Base-by-base conservation (phyloP, 2,797 vertebrate genomes). In the Gila robusta region DNA sequence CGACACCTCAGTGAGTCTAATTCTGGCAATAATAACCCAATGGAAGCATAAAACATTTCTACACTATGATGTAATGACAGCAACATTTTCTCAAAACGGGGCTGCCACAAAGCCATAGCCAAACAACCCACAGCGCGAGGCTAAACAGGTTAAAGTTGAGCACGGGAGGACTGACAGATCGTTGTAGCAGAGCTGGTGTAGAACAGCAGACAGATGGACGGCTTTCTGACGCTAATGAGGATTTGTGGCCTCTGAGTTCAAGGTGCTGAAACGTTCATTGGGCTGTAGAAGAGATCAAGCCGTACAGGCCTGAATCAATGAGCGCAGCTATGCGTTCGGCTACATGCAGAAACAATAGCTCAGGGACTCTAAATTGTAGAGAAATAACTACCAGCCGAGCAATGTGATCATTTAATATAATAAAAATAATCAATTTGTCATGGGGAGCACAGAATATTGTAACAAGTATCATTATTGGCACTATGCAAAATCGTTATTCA, bases 151-250 rank as follows among this genome's bases (percentile, higher is more conserved):
- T 44, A 52, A 77, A 74, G 37, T 16, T 7, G 21, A 79, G 32
- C 66, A 39, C 0, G 0, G 21, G 37, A 54, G 59, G 62, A 70
- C 44, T 19, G 37, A 26, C 56, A 59, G 70, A 35, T 49, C 39
- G 32, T 83, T 37, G 71, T n/a, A 81, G 47, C 37, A 28, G 59
- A 82, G 39, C 64, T 66, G 16, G 28, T 3, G 56, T n/a, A 79
- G 39, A 64, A 19, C 32, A 35, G 35, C 76, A 70, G 76, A 79
- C 73, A 37, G 69, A 70, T 69, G 64, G 76, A 83, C 14, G 56
- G 78, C 71, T 79, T 41, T 72, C 74, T 74, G 82, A 35, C 28
- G 26, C 76, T 83, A 87, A 73, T 74, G 47, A 87, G 76, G 70
- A 78, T 84, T 72, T 73, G 81, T 66, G 69, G 71, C 16, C 66